Evolutionary conservation across 2,888 invertebrate species (phyloP), one percentile per base, ranked within the genome.

Genomic region (Cristatella mucedo): DNA sequence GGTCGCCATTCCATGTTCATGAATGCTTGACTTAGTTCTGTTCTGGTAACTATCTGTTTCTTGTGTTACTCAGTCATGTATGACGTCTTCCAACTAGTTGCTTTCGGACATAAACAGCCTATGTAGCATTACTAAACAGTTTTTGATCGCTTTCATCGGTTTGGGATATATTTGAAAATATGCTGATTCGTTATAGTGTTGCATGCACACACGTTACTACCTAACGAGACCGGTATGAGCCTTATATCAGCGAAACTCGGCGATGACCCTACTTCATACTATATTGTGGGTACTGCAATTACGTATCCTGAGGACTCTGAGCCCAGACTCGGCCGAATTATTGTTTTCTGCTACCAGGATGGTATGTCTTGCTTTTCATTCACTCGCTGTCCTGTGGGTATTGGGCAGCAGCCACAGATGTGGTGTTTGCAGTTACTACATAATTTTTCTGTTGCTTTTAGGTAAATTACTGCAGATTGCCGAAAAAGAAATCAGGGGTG

Each of bases 401-500:
- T 26, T n/a, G n/a, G 7, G n/a, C n/a, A 26, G n/a, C 9, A n/a
- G 26, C n/a, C 26, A 26, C n/a, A 7, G 7, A 26, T n/a, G 7
- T 26, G 7, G 7, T 26, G 26, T 26, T 26, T 26, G n/a, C n/a
- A 7, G 26, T n/a, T 26, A n/a, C 26, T n/a, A 84, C 85, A 59
- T 68, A 85, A 20, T 72, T 32, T 13, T 11, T 32, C n/a, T 29
- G 7, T 31, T 9, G 6, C 6, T 9, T 38, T 3, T 48, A 66
- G 67, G 64, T 32, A 69, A 69, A 50, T 48, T 70, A 19, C 60
- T 58, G 24, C 81, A 82, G 59, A 76, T 91, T 2, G 82, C 85
- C 0, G 97, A 97, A 58, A 93, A 93, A 53, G 93, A 95, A 65
- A 82, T 91, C 44, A 89, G 91, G 67, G 93, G 97, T 5, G 82